Evolutionary conservation across 2,797 vertebrate species (phyloP), one percentile per base, ranked within the genome.

Genomic region (Hoplostethus atlanticus): DNA sequence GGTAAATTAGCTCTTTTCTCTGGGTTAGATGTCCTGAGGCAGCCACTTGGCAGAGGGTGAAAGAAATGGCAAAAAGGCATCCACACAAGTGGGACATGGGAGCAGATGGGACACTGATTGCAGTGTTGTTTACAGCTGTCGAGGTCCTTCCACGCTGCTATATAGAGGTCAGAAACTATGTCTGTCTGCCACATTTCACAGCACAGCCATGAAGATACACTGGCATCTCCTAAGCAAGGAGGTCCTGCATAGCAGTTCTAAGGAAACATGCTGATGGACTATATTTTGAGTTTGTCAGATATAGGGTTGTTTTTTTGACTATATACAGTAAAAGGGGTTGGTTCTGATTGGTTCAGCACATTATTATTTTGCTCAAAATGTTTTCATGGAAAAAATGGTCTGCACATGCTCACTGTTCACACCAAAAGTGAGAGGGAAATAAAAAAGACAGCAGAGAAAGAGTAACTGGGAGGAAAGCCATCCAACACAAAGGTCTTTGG

Each of bases 41-140:
- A 93, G 90, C 86, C 91, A 87, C 89, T 94, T 95, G 94, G 94
- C 94, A 95, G 90, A 80, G 89, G 90, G 92, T 95, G 92, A 95
- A 94, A 95, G 93, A 94, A 94, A 94, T 92, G 92, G 93, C 90
- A 88, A 93, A 91, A 93, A 94, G 93, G 91, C 91, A 92, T 94
- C 92, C 87, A 89, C 91, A 94, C 92, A 95, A 94, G 93, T 94
- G 94, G 94, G 94, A 94, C 93, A 94, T 88, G 91, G 93, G 88
- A 94, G 91, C 94, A 94, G 93, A 94, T 94, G 94, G 94, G 93
- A 93, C 92, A 91, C 90, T 93, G 92, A 94, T 94, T 93, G 91
- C 93, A 92, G 94, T 91, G 92, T 94, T 95, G 94, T 95, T 95
- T 95, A 94, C 93, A 93, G 93, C 93, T 94, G 93, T 93, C 90